Conservation (phyloP, 2,113 vertebrate genomes). For the Actenoides hombroni region DNA sequence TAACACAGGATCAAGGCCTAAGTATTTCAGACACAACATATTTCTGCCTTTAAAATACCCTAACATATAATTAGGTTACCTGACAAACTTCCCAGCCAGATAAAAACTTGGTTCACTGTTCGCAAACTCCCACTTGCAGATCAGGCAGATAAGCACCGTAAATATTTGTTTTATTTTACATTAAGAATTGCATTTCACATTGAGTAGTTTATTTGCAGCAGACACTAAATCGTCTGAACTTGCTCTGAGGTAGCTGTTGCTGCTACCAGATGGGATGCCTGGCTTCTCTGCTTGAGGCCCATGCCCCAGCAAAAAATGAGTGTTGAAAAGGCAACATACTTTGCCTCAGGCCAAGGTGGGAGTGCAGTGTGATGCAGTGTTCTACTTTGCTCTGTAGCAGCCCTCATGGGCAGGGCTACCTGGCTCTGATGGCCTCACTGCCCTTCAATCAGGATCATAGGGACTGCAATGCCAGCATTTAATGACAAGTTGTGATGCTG, state of each 20-base stretch:
- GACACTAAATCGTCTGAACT: constrained; percentile 37
- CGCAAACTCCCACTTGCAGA: constrained; percentile 40
- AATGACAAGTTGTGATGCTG: background rate
- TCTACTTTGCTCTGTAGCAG: background rate
- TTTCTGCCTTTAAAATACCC: constrained; percentile 43
- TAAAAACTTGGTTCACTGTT: constrained; percentile 56
- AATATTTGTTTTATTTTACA: constrained; percentile 63
- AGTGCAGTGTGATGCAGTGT: background rate
- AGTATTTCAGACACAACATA: constrained; percentile 39
- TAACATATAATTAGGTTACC: constrained; percentile 49
- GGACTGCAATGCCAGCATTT: background rate
- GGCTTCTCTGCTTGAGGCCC: background rate
- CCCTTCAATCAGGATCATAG: background rate
- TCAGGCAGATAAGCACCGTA: constrained; percentile 45
- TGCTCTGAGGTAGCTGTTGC: background rate
- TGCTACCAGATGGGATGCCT: background rate
- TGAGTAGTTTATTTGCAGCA: constrained; percentile 34
- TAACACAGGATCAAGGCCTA: constrained; percentile 24
- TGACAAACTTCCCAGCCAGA: constrained; percentile 51
- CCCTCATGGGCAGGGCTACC: background rate
- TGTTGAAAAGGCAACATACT: background rate
- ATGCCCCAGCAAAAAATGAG: background rate
- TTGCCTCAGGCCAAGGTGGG: background rate
- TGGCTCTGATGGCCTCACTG: background rate
- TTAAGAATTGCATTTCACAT: constrained; percentile 31